phyloP scores from a whole-genome alignment of 2,113 vertebrate genomes.

The Gopherus flavomarginatus region DNA sequence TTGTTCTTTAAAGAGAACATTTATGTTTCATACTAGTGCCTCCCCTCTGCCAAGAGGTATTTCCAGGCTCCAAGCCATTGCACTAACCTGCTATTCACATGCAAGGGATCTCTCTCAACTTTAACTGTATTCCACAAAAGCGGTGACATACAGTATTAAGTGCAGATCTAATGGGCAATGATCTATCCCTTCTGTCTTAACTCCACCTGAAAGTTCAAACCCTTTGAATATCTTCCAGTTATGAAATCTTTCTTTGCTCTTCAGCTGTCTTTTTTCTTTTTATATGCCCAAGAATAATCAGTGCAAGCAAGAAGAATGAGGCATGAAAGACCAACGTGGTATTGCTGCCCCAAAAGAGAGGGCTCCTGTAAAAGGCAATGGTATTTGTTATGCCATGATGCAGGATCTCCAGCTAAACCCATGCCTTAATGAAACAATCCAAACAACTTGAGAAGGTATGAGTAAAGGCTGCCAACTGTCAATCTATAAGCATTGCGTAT shows the following conservation, averaged over 20 bases:
- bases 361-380: neutral
- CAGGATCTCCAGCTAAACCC: neutral
- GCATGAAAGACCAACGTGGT: neutral
- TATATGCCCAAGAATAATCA: neutral
- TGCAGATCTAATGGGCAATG: neutral
- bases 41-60: neutral
- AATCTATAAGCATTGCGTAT: neutral
- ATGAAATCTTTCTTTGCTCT: neutral
- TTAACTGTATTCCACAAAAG: neutral
- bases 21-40: slow-evolving; percentile 25
- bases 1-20: neutral
- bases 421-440: neutral
- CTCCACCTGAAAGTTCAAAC: neutral
- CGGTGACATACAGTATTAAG: neutral
- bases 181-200: neutral
- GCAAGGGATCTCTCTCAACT: neutral
- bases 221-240: neutral
- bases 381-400: neutral
- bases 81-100: neutral
- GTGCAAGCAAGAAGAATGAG: neutral
- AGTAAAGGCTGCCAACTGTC: neutral
- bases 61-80: slow-evolving; percentile 12
- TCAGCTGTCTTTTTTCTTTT: neutral
- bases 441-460: neutral
- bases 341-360: neutral